A percentile compares a stretch with the other conserved stretches of the same genome.
These are phyloP conservation scores for Karalla daura DNA, from an alignment of 2,797 vertebrate genomes.

Conservation along the genomic window DNA sequence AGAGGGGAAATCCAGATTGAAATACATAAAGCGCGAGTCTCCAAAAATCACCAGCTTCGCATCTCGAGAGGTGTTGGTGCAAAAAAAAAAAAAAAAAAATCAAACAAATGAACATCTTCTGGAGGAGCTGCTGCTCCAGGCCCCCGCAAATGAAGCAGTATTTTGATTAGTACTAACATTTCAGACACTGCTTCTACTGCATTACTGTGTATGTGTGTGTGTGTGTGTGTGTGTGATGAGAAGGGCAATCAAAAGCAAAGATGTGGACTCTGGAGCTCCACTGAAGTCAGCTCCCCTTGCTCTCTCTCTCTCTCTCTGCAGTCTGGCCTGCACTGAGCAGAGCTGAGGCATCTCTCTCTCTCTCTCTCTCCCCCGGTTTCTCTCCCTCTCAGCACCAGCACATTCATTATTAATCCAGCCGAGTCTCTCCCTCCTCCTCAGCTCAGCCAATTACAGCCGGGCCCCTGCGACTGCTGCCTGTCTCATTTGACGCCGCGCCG, in stretches of 20 bases:
- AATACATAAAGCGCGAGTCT: conserved; percentile 12
- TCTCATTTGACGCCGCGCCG: conserved; percentile 72
- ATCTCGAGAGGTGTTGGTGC: conserved; percentile 18
- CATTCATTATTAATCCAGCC: conserved; percentile 76
- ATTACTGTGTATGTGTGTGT: conserved; percentile 24
- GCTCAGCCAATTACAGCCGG: conserved; percentile 76
- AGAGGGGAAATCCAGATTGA: background rate
- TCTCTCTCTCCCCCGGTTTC: conserved; percentile 63
- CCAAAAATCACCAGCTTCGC: background rate
- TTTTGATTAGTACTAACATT: conserved; percentile 64
- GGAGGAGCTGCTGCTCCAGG: conserved; percentile 4
- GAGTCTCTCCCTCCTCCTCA: conserved; percentile 67
- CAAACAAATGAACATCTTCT: conserved; percentile 2
- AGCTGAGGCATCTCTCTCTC: conserved; percentile 63
- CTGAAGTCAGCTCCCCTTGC: conserved; percentile 42
- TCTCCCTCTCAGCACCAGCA: conserved; percentile 60
- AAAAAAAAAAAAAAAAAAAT: conserved; percentile 22
- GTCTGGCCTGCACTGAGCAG: conserved; percentile 62
- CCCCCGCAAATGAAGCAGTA: conserved; percentile 40
- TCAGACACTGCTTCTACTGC: conserved; percentile 36
- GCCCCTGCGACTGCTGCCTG: conserved; percentile 68
- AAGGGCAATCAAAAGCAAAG: conserved; percentile 49
- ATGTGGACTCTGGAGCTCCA: conserved; percentile 37
- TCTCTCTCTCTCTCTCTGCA: conserved; percentile 37
- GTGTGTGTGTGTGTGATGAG: conserved; percentile 35